Evolutionary conservation across 1,140 invertebrate genomes (phyloP), one percentile per base, ranked within the genome.

Genomic region (Drosophila yakuba): DNA sequence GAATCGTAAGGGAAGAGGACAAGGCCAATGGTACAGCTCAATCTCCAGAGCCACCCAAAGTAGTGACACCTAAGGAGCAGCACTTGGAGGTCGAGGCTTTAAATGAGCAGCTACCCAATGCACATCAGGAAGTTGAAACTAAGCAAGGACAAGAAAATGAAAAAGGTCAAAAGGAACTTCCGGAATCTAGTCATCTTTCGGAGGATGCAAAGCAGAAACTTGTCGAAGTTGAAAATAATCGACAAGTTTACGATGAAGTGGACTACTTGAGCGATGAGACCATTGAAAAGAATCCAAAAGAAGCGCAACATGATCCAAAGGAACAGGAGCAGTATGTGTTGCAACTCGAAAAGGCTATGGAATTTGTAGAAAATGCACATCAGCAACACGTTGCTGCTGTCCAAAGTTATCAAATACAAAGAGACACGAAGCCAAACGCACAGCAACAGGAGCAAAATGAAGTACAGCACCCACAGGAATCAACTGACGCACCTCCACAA

Each of bases 1-100:
- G 90, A 28, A 74, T 91, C 32, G 78, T 89, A 10, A 61, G 66
- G 14, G 79, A 83, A 14, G 47, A 50, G 32, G 48, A 63, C 25
- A 47, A 61, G 38, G 11, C 36, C 23, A 52, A 58, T 8, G 17
- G 1, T 2, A 10, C 47, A 15, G 43, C 6, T 7, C 5, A 23
- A 10, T 0, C 20, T 3, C 25, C 41, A 20, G 10, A 58, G 14
- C 39, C 59, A 17, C 28, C 2, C 11, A 44, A 67, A 17, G 11
- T 25, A 2, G 20, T 10, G 12, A 47, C 12, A 5, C 5, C 23
- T 4, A 28, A 55, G 2, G 36, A 60, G 23, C n/a, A 14, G 4
- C 4, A 15, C 1, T 17, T 32, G 15, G 59, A 58, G 23, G 15
- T 32, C 11, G 28, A 41, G 6, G 25, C 17, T 11, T 15, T n/a